Conservation (phyloP, 1,140 invertebrate genomes). For the Bombus confusus region DNA sequence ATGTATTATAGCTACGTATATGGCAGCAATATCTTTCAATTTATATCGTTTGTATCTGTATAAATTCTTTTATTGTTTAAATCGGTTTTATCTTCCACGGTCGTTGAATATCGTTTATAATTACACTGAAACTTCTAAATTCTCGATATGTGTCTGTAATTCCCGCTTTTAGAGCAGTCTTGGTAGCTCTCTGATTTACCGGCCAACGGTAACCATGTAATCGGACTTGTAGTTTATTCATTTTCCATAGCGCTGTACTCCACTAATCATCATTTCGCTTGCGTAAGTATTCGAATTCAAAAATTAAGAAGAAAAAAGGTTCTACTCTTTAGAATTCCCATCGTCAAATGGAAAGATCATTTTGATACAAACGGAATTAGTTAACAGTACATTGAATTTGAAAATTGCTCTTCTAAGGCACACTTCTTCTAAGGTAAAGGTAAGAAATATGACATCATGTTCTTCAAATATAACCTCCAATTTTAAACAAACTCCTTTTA, state of each 20-base stretch:
- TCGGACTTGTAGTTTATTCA: constrained; percentile 32
- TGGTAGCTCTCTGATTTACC: constrained; percentile 49
- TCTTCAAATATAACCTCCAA: neutral
- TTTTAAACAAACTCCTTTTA: neutral
- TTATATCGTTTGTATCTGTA: neutral
- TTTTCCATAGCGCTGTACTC: constrained; percentile 32
- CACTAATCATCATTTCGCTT: neutral
- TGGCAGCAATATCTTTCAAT: neutral
- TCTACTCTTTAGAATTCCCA: neutral
- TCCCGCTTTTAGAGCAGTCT: neutral
- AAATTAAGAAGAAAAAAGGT: neutral
- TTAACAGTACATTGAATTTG: neutral
- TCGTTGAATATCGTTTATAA: no score
- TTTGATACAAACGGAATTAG: no score
- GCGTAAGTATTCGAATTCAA: neutral
- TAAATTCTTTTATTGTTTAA: neutral
- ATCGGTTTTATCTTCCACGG: neutral
- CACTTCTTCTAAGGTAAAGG: neutral
- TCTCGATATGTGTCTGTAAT: neutral
- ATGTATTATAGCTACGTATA: no score
- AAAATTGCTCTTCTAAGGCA: neutral
- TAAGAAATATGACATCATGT: neutral
- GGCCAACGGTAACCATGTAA: constrained; percentile 34
- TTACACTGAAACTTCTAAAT: neutral
- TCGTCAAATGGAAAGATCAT: neutral